Evolutionary conservation across 1,140 invertebrate genomes (phyloP), one percentile per base, ranked within the genome.

Genomic region (Coptotermes formosanus): DNA sequence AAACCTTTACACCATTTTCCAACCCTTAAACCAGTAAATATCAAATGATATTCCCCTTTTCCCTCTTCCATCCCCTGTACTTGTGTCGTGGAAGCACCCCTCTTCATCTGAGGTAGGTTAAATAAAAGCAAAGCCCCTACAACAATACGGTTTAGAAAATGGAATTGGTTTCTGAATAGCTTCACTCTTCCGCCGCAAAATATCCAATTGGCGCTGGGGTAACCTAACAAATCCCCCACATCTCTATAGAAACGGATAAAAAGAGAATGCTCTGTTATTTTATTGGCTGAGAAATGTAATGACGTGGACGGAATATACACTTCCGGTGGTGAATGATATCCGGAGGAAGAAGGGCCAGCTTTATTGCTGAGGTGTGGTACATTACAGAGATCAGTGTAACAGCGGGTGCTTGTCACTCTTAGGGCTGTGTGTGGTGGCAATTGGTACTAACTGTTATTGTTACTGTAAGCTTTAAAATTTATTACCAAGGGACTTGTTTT

Each of bases 91-190:
- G 64, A 75, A 75, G 64, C n/a, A 30, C 64, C 64, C 64, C 64
- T 75, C 64, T 30, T 75, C 64, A 75, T 75, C 64, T 30, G 64
- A 75, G 64, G 64, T 75, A 30, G 25, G 64, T 75, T 84, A 84
- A 84, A 84, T 84, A 84, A 84, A 45, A 32, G 43, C 43, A 45
- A 84, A 30, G 83, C 45, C 83, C 82, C 38, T n/a, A 43, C 82
- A 45, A 43, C 82, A 82, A 44, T 43, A 84, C 52, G 83, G 83
- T n/a, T 30, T 52, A 52, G 44, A 52, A 84, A 84, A 82, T 86
- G 85, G 82, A 86, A 86, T 86, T 75, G 85, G 85, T 82, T 86
- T 55, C 85, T 86, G 85, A 86, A 86, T 86, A 86, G 85, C 85
- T 86, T 86, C 59, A 82, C 85, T 86, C 85, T 86, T 86, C 82